Base-by-base conservation (phyloP, 2,113 vertebrate genomes). In the Falco punctatus region DNA sequence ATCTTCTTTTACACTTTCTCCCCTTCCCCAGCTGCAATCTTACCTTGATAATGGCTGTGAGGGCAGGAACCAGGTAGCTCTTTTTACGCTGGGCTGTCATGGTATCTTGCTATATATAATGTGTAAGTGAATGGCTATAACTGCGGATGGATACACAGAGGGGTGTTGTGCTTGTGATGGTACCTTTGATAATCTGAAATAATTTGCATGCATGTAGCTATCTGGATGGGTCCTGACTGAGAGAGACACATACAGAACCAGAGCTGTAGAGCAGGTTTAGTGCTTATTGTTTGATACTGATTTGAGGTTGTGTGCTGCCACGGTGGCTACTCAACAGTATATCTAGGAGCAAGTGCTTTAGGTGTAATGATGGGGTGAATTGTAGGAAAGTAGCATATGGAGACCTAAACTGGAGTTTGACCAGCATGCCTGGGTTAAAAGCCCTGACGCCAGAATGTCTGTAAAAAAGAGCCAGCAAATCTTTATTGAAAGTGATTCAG, bases 351-450 rank as follows among this genome's bases (percentile, higher is more conserved):
- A 66, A 83, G 8, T 77, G 19, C 21, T 97, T 87, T 38, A 64
- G 70, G 40, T 93, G 61, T 88, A 95, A 57, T 6, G 8, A 49
- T 88, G 71, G 19, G 5, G 7, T 73, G 32, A 73, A 69, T 62
- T 85, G 75, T 44, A 33, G 85, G 55, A 88, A 94, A 86, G 52
- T 38, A 61, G 55, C 33, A 64, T 67, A 73, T 46, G 91, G 91
- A 97, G 72, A 92, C 35, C 57, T 81, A 28, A 69, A 54, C 2
- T 92, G 88, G 57, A 91, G 17, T 57, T 91, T 92, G 61, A 89
- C 72, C 81, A 94, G 66, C 46, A 40, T 83, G 38, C 21, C 79
- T 78, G 61, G n/a, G 52, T 92, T 95, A 90, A 97, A 86, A 92
- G 81, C 51, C 58, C 77, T 32, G 20, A 20, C 35, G 19, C 15